phyloP scores from a whole-genome alignment of 2,888 invertebrate species.

The Drosophila eohydei region DNA sequence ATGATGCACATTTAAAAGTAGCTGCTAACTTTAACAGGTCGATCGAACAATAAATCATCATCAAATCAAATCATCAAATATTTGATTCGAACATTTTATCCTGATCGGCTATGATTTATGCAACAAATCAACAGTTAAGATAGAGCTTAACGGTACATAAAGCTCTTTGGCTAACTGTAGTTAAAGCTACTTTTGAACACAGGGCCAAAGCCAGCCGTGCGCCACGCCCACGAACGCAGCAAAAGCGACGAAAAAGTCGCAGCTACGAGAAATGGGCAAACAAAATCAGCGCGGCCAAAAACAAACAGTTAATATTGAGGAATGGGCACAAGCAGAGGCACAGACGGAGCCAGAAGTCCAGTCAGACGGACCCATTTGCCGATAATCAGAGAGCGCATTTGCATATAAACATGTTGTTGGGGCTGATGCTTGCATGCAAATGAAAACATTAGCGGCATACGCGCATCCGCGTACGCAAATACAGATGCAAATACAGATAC shows the following conservation, averaged over 20 bases:
- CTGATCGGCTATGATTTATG: not conserved
- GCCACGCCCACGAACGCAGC: conserved; percentile 12
- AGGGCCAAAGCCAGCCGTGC: conserved; percentile 7
- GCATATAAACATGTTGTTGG: conserved; percentile 71
- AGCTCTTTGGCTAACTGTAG: not conserved
- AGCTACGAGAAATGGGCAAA: conserved; percentile 32
- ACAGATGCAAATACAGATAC: conserved; percentile 31
- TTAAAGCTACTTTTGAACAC: conserved; percentile 6
- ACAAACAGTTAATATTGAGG: conserved; percentile 55
- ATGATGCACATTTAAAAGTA: no score
- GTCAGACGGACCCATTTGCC: conserved; percentile 36
- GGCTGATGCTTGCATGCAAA: conserved; percentile 69
- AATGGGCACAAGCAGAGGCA: not conserved
- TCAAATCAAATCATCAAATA: not conserved
- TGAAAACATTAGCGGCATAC: conserved; percentile 75
- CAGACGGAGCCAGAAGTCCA: conserved; percentile 2
- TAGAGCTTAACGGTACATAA: not conserved
- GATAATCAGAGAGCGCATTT: conserved; percentile 74
- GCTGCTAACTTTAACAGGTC: no score
- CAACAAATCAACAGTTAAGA: not conserved
- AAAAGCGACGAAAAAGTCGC: conserved; percentile 4
- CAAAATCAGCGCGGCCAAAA: conserved; percentile 55
- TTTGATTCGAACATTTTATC: not conserved
- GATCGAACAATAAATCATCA: no score
- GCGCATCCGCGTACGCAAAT: conserved; percentile 49